Evolutionary conservation across 2,797 vertebrate genomes (phyloP).

Genomic region (Labroides dimidiatus): DNA sequence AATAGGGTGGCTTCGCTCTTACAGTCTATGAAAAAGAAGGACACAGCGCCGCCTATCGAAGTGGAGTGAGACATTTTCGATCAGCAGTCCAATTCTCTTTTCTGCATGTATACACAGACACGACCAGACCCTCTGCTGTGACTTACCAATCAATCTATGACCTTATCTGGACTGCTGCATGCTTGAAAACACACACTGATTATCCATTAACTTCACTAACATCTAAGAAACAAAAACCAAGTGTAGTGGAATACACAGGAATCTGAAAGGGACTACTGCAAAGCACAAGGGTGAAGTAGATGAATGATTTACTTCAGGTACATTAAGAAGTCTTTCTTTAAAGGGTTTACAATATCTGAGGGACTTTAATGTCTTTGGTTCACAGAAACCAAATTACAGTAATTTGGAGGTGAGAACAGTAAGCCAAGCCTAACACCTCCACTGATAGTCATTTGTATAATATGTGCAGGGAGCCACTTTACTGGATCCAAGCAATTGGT

Average conservation of each 20-base stretch:
- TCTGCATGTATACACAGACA: no score
- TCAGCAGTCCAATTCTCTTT: no score
- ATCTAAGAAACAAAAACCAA: neutral
- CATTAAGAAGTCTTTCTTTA: neutral
- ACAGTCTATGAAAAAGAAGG: no score
- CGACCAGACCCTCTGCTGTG: no score
- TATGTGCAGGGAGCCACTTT: conserved; percentile 50
- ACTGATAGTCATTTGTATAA: conserved; percentile 54
- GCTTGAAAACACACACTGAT: no score
- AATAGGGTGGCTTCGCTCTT: no score
- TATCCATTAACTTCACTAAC: neutral
- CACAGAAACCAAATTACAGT: conserved; percentile 30
- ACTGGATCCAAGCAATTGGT: conserved; percentile 55
- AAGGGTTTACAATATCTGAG: conserved; percentile 40
- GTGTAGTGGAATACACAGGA: conserved; percentile 22
- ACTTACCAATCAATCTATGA: no score
- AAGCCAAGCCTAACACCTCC: conserved; percentile 37
- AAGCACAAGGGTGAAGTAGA: conserved; percentile 16
- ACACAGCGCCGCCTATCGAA: no score
- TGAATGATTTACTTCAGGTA: conserved; percentile 14
- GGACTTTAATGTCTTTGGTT: conserved; percentile 9
- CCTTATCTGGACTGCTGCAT: no score
- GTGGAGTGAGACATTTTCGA: no score
- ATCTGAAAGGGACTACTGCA: conserved; percentile 39
- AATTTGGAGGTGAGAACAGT: conserved; percentile 34